Evolutionary conservation across 2,113 vertebrate species (phyloP).

Genomic region (Phoenicopterus ruber): DNA sequence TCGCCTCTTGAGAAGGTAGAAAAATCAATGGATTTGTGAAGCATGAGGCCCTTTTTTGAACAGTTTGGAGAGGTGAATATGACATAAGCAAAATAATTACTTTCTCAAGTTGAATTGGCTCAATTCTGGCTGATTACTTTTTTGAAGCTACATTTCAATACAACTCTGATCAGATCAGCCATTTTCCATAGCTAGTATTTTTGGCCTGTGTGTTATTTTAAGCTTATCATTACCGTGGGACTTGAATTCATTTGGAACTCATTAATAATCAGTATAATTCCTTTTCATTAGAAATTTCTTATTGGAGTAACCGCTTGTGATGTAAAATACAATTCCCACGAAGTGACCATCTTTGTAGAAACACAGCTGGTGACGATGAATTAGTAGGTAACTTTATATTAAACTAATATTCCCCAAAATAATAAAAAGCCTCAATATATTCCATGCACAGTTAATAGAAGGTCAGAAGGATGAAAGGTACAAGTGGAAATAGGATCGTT

Average conservation of each 20-base stretch:
- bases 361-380: neutral
- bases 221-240: conserved; percentile 23
- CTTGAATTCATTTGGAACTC: conserved; percentile 43
- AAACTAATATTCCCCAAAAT: neutral
- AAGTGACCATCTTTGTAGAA: neutral
- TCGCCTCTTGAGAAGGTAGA: neutral
- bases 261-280: conserved; percentile 50
- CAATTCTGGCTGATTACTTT: neutral
- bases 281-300: conserved; percentile 43
- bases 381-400: neutral
- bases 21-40: neutral
- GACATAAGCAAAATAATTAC: neutral
- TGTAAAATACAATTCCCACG: neutral
- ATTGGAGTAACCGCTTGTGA: neutral
- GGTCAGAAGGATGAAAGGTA: neutral
- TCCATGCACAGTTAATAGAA: neutral
- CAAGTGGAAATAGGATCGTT: neutral
- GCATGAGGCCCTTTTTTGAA: neutral
- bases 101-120: neutral
- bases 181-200: conserved; percentile 7
- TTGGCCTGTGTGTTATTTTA: conserved; percentile 43
- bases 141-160: conserved; percentile 13
- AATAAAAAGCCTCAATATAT: conserved; percentile 4
- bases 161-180: neutral
- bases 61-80: neutral